phyloP scores from a whole-genome alignment of 53 echinoderm and acorn worm species.

The Actinopyga echinites region DNA sequence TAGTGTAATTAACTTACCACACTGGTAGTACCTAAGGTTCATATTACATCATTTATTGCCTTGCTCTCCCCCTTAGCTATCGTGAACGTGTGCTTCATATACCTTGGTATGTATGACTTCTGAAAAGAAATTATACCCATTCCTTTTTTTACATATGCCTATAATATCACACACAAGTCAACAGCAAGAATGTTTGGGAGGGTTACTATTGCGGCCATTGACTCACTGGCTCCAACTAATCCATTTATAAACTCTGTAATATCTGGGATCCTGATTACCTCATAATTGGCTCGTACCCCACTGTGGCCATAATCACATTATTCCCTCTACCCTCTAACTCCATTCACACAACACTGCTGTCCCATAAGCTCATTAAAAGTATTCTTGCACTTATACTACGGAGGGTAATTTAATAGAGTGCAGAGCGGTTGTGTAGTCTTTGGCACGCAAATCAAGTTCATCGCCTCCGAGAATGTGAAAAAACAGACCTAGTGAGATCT shows the following conservation, averaged over 20 bases:
- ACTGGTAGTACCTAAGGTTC: too few relatives aligned
- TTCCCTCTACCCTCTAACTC: conserved; percentile 5
- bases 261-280: conserved; percentile 23
- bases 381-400: conserved; percentile 25
- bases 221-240: conserved; percentile 14
- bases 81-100: too few relatives aligned
- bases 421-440: not conserved
- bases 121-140: too few relatives aligned
- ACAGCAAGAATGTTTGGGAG: too few relatives aligned
- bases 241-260: conserved; percentile 38
- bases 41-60: too few relatives aligned
- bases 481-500: too few relatives aligned
- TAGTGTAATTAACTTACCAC: too few relatives aligned
- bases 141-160: too few relatives aligned
- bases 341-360: conserved; percentile 20
- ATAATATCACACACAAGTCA: too few relatives aligned
- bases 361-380: conserved; percentile 31
- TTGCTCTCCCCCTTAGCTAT: too few relatives aligned
- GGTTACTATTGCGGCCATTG: not conserved
- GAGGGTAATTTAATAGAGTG: conserved; percentile 24
- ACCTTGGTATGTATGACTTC: too few relatives aligned
- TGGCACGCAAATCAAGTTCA: conserved; percentile 30
- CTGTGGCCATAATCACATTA: conserved; percentile 35
- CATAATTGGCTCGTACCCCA: conserved; percentile 26
- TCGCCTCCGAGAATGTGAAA: conserved; percentile 10